Evolutionary conservation across 2,888 invertebrate genomes (phyloP), one percentile per base, ranked within the genome.

Genomic region (Pachycephus smyrnensis): DNA sequence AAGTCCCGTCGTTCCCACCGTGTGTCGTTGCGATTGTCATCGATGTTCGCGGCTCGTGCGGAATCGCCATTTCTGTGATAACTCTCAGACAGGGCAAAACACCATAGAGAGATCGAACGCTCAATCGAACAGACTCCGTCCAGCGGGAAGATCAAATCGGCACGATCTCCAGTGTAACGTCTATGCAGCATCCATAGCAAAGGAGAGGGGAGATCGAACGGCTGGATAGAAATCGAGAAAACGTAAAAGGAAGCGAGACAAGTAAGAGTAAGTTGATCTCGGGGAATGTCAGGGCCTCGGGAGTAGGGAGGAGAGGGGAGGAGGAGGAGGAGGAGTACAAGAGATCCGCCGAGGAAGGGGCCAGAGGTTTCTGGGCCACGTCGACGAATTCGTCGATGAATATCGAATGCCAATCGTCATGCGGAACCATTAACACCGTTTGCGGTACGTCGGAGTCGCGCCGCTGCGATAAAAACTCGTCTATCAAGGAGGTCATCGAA

Each of bases 161-260:
- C 15, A 4, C 15, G 40, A 40, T 4, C 40, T 4, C 4, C 12
- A 15, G 4, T 15, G 40, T 1, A 40, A 15, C 40, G 15, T 40
- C 15, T 12, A 12, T 40, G 40, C 40, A 40, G 40, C 15, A 40
- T 40, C 15, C 40, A 9, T 9, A 12, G 69, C 33, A 15, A 36
- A 30, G 76, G 37, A 40, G 12, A 69, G 32, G 35, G 6, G 37
- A 74, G 69, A 75, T n/a, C 68, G 69, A 77, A 15, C 4, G 37
- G 37, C 4, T 15, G 12, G 37, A 37, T 4, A 4, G 37, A 35
- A 6, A 76, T 35, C 15, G 75, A 35, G 69, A 35, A 30, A 35
- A 15, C 31, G 69, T 75, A 31, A 75, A 55, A 77, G 75, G 55
- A 32, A 35, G 77, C 36, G 32, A 77, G 40, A 75, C 32, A 37